A percentile compares a stretch with the other conserved stretches of the same genome.
phyloP scores from a whole-genome alignment of 2,888 invertebrate species.

The Halocaridina rubra region DNA sequence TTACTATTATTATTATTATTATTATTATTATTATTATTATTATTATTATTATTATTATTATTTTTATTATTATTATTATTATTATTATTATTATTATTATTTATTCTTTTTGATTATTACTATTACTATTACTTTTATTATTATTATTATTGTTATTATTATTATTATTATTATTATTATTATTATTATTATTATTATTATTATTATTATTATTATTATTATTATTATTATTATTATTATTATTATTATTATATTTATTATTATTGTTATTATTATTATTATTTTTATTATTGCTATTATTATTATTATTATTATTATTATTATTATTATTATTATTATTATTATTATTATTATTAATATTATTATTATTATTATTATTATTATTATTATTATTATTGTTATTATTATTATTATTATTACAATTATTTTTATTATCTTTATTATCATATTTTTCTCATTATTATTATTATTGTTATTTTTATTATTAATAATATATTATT shows the following conservation, averaged over 20 bases:
- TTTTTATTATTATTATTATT: no score
- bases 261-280: no score
- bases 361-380: neutral
- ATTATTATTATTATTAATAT: neutral
- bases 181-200: neutral
- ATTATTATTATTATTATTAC: no score
- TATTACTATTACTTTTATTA: neutral
- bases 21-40: neutral
- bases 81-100: neutral
- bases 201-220: neutral
- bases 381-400: neutral
- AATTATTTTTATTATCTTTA: no score
- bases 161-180: neutral
- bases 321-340: neutral
- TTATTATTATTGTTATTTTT: no score
- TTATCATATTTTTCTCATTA: no score
- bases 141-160: neutral
- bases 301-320: neutral
- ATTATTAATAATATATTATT: no score
- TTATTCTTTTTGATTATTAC: no score
- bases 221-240: neutral
- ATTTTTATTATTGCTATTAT: neutral
- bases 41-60: neutral
- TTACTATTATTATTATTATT: neutral
- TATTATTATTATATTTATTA: neutral